These are phyloP conservation scores for Cairina moschata DNA, from an alignment of 2,113 vertebrate genomes.

Conservation along the genomic window DNA sequence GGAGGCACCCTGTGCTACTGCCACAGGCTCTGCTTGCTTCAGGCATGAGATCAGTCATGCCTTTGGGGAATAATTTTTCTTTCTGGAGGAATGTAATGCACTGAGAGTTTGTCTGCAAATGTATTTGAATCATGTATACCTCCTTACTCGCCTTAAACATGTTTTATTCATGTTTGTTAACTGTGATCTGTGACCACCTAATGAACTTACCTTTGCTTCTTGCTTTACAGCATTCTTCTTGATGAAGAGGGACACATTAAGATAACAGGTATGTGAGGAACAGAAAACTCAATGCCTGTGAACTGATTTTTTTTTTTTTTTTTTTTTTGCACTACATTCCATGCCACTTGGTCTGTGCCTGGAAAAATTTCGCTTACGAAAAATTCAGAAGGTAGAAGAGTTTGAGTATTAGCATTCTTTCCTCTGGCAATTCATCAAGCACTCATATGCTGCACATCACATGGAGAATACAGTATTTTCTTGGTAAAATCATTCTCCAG, in stretches of 20 bases:
- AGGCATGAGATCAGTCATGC: not conserved
- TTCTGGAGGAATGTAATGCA: not conserved
- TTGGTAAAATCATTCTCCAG: not conserved
- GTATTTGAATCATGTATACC: not conserved
- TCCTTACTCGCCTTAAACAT: not conserved
- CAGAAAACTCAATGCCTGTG: not conserved
- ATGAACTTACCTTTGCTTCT: not conserved
- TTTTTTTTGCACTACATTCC: not conserved
- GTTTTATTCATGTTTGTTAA: not conserved
- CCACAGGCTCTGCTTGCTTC: not conserved
- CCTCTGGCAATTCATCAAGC: not conserved
- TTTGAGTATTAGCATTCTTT: not conserved
- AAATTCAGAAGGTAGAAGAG: not conserved
- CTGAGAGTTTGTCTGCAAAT: not conserved
- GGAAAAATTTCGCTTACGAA: not conserved
- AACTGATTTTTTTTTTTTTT: not conserved
- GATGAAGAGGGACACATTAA: constrained; percentile 98
- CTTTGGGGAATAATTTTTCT: not conserved
- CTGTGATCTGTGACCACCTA: not conserved
- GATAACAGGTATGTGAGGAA: constrained; percentile 86
- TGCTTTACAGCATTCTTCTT: constrained; percentile 88
- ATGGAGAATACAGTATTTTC: not conserved
- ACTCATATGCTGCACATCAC: accelerated
- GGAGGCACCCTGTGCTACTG: not conserved
- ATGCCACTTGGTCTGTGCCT: not conserved